These are phyloP conservation scores for Melanotaenia trifasciata DNA, from an alignment of 2,797 vertebrate genomes.

Conservation along the genomic window DNA sequence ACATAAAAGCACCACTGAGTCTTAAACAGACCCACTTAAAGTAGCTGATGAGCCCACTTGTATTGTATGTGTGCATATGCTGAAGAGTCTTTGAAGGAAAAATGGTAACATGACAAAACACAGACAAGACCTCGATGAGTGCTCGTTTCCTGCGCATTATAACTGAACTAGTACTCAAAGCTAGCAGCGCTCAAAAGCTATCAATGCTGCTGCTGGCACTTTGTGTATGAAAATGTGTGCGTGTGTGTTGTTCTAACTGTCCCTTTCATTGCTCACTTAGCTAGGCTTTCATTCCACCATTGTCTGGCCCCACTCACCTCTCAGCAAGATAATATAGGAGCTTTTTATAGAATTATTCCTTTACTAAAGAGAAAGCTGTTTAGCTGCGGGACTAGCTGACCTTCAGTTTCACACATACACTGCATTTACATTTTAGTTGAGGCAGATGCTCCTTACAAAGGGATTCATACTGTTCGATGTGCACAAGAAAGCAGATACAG, in stretches of 20 bases:
- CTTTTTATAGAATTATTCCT: slow-evolving; percentile 84
- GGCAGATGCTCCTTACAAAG: slow-evolving; percentile 79
- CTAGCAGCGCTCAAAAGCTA: slow-evolving; percentile 76
- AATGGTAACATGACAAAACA: slow-evolving; percentile 75
- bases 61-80: slow-evolving; percentile 22
- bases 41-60: slow-evolving; percentile 62
- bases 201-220: slow-evolving; percentile 67
- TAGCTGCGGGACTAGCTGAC: slow-evolving; percentile 68
- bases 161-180: slow-evolving; percentile 72
- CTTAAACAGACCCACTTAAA: slow-evolving; percentile 75
- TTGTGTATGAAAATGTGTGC: slow-evolving; percentile 21
- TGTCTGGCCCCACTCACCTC: slow-evolving; percentile 78
- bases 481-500: slow-evolving; percentile 57
- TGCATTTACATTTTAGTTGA: slow-evolving; percentile 83
- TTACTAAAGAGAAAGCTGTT: slow-evolving; percentile 82
- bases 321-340: slow-evolving; percentile 76
- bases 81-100: slow-evolving; percentile 78
- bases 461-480: slow-evolving; percentile 53
- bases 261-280: slow-evolving; percentile 82
- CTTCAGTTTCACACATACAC: slow-evolving; percentile 78
- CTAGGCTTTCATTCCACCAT: slow-evolving; percentile 78
- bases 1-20: slow-evolving; percentile 76
- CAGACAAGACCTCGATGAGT: slow-evolving; percentile 72
- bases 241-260: slow-evolving; percentile 66
- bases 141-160: slow-evolving; percentile 57